These are phyloP conservation scores for Apistogramma diplotaenia DNA, from an alignment of 2,113 vertebrate species.

Conservation along the genomic window DNA sequence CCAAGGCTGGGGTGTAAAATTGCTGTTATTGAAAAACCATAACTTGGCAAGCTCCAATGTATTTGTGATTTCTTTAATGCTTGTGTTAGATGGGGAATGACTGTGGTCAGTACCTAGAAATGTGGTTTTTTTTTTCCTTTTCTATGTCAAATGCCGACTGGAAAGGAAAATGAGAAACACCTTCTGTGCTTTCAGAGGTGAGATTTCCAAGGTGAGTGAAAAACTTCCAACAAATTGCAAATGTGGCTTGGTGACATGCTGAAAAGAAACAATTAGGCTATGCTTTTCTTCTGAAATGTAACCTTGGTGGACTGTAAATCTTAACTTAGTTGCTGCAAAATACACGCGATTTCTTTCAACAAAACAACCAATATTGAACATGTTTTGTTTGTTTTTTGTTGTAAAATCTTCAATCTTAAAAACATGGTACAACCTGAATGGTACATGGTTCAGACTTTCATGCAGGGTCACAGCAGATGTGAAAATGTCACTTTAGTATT, in stretches of 20 bases:
- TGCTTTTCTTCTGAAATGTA: constrained; percentile 13
- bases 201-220: constrained; percentile 36
- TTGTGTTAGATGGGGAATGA: constrained; percentile 14
- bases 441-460: not conserved
- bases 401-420: constrained; percentile 1
- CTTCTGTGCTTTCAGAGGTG: constrained; percentile 14
- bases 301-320: not conserved
- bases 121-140: constrained; percentile 22
- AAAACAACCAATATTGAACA: not conserved
- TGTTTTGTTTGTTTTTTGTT: too few species aligned
- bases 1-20: constrained; percentile 9
- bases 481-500: not conserved
- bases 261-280: constrained; percentile 18
- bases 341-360: not conserved
- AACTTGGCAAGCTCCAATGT: constrained; percentile 15
- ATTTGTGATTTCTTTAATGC: constrained; percentile 44
- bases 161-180: constrained; percentile 48
- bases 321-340: not conserved
- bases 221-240: constrained; percentile 47
- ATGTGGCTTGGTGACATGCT: constrained; percentile 27
- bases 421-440: not conserved
- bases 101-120: not conserved
- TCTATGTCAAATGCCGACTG: constrained; percentile 22
- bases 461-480: not conserved
- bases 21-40: constrained; percentile 45